Conservation (phyloP, 2,888 invertebrate genomes). For the Celastrina argiolus region DNA sequence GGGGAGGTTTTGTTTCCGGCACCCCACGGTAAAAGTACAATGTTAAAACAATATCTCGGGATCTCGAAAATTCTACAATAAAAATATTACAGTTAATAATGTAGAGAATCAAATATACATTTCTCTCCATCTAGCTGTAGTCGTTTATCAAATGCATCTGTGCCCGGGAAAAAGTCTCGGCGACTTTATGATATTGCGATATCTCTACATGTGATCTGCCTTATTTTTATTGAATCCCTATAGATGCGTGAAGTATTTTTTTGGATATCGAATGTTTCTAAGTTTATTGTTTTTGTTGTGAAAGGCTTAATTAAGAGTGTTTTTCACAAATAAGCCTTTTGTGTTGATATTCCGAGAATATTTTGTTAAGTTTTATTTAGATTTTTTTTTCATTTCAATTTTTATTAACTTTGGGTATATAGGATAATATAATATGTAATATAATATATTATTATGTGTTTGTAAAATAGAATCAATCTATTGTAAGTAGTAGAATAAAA, state of each 20-base stretch:
- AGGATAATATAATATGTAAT: too few species aligned
- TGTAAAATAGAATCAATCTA: too few species aligned
- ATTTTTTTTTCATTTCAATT: too few species aligned
- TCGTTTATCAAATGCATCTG: slow-evolving; percentile 64
- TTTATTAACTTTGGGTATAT: too few species aligned
- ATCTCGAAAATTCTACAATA: background rate
- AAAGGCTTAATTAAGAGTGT: background rate
- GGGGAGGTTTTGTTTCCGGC: too few species aligned
- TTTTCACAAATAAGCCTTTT: too few species aligned
- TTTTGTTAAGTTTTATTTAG: too few species aligned
- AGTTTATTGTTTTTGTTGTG: background rate
- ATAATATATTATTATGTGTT: too few species aligned
- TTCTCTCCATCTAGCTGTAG: slow-evolving; percentile 30
- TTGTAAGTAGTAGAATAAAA: too few species aligned
- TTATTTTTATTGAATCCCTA: slow-evolving; percentile 21
- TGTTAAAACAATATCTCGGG: background rate
- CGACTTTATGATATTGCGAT: slow-evolving; percentile 64
- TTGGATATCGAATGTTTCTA: background rate
- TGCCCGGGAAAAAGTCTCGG: slow-evolving; percentile 49
- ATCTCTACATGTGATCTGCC: slow-evolving; percentile 33
- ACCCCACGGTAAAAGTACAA: background rate
- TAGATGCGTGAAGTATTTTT: background rate
- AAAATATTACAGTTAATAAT: slow-evolving; percentile 28
- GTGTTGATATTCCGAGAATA: too few species aligned
- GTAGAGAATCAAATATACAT: slow-evolving; percentile 32